A percentile compares a stretch with the other conserved stretches of the same genome.
Conservation (phyloP, 2,113 vertebrate genomes). For the Cochlearius cochlearius region DNA sequence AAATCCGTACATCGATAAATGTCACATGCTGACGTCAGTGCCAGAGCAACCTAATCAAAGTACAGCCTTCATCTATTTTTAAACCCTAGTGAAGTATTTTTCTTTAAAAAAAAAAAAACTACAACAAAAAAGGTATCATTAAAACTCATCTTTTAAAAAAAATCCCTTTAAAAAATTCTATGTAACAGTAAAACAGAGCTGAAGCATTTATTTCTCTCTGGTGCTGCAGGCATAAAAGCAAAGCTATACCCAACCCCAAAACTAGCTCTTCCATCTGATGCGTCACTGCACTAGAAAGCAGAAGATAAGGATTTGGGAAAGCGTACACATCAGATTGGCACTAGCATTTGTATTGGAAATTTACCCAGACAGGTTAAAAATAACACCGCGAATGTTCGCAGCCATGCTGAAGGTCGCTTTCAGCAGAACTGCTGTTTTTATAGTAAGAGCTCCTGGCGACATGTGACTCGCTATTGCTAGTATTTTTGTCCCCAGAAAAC, state of each 20-base stretch:
- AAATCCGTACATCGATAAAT: constrained; percentile 43
- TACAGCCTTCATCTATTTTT: constrained; percentile 52
- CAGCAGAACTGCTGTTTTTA: neutral
- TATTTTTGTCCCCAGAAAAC: neutral
- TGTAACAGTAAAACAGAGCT: neutral
- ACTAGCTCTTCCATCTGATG: neutral
- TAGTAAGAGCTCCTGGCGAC: neutral
- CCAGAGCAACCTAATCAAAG: constrained; percentile 54
- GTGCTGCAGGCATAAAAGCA: neutral
- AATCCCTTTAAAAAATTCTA: neutral
- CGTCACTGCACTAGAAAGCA: constrained; percentile 39
- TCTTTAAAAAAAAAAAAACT: neutral
- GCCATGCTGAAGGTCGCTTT: constrained; percentile 39
- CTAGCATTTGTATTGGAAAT: constrained; percentile 6
- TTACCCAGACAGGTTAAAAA: constrained; percentile 58
- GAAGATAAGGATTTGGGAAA: constrained; percentile 38
- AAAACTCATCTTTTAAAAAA: neutral
- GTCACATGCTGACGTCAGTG: constrained; percentile 21
- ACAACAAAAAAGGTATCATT: neutral
- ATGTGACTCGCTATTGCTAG: neutral
- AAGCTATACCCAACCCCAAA: neutral
- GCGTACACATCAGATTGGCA: constrained; percentile 5
- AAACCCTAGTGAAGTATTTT: neutral
- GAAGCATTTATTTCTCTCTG: neutral
- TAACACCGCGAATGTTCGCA: neutral